Conservation (phyloP, 2,113 vertebrate species). For the Lasiurus borealis region DNA sequence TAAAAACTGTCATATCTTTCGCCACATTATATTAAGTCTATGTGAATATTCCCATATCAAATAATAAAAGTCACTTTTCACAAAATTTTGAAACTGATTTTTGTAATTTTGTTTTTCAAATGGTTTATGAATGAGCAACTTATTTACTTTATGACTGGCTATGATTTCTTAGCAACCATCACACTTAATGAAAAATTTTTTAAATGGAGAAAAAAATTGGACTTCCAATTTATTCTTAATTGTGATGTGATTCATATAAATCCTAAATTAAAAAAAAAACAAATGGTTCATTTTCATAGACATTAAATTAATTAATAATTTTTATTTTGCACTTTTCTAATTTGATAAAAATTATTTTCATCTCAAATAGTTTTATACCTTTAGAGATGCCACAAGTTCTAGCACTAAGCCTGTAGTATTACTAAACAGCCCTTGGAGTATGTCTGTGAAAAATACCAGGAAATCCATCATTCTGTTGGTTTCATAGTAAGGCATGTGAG, state of each 20-base stretch:
- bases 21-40: background rate
- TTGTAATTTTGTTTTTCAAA: conserved; percentile 8
- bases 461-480: background rate
- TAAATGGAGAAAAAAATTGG: background rate
- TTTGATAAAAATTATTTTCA: no score
- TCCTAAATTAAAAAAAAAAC: no score
- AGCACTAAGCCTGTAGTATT: no score
- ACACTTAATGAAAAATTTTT: conserved; percentile 20
- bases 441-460: no score
- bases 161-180: background rate
- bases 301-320: no score
- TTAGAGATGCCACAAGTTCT: no score
- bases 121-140: background rate
- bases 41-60: background rate
- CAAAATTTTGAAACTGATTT: background rate
- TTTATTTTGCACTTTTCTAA: no score
- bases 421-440: no score
- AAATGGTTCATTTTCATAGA: no score
- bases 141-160: background rate
- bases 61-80: conserved; percentile 26
- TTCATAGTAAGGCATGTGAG: background rate
- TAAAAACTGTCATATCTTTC: background rate
- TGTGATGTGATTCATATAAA: background rate
- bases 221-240: conserved; percentile 1
- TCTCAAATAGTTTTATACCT: no score